Evolutionary conservation across 2,888 invertebrate genomes (phyloP).

Genomic region (Drosophila atroscutellata): DNA sequence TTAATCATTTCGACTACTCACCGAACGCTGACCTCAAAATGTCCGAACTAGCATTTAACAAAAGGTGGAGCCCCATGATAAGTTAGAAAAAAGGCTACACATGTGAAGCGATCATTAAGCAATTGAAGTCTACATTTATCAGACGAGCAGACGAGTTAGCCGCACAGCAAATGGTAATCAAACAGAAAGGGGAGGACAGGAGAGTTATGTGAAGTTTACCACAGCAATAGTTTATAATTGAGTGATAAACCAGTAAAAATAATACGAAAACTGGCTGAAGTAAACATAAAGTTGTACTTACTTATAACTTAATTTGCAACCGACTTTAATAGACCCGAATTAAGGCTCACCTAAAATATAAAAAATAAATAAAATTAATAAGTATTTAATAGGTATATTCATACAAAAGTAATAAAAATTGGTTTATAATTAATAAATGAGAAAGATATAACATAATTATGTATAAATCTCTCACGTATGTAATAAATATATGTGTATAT

Average conservation of each 20-base stretch:
- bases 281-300: neutral
- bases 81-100: slow-evolving; percentile 2
- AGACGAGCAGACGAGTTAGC: neutral
- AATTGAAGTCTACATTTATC: slow-evolving; percentile 6
- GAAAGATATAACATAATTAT: neutral
- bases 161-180: slow-evolving; percentile 12
- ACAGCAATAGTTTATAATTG: neutral
- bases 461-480: slow-evolving; percentile 6
- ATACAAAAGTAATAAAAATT: neutral
- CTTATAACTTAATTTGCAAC: neutral
- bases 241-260: neutral
- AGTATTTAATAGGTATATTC: neutral
- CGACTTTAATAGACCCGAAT: neutral
- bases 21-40: slow-evolving; percentile 25
- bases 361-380: neutral
- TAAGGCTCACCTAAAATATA: slow-evolving; percentile 6
- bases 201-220: neutral
- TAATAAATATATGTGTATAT: neutral
- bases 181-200: neutral
- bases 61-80: neutral
- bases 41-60: neutral
- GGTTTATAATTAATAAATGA: neutral
- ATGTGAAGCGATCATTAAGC: slow-evolving; percentile 22
- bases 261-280: neutral
- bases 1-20: slow-evolving; percentile 29